Percentiles rank a stretch among this genome's conserved stretches.
Evolutionary conservation across 2,888 invertebrate genomes (phyloP).

Genomic region (Himalopsyche tibetana): DNA sequence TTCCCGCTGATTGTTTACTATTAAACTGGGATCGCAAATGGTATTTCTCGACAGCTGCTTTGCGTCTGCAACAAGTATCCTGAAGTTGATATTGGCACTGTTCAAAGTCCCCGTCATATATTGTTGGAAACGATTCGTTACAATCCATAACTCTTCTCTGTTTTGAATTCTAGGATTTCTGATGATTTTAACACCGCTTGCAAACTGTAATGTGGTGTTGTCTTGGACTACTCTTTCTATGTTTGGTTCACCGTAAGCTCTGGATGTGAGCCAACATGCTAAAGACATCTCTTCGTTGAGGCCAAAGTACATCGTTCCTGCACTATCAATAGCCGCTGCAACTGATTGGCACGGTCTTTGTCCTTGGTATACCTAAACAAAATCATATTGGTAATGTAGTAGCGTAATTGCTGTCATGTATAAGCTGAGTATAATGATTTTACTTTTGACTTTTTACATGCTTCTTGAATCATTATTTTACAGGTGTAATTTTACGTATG

Average conservation of each 20-base stretch:
- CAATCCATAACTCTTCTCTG: constrained; percentile 81
- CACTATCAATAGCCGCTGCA: constrained; percentile 82
- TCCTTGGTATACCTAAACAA: constrained; percentile 74
- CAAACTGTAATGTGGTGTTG: constrained; percentile 81
- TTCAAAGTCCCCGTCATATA: constrained; percentile 78
- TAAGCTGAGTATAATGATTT: too few species aligned
- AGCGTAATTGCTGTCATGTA: neutral
- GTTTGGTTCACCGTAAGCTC: constrained; percentile 76
- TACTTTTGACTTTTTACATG: too few species aligned
- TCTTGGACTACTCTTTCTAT: constrained; percentile 79
- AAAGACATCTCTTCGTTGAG: constrained; percentile 82
- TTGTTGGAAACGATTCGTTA: constrained; percentile 83
- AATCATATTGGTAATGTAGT: constrained; percentile 42
- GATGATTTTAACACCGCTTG: constrained; percentile 84
- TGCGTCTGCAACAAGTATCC: constrained; percentile 72
- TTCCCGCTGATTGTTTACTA: too few species aligned
- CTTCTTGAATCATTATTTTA: neutral
- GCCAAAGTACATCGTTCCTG: constrained; percentile 84
- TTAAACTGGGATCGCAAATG: constrained; percentile 67
- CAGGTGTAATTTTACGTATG: too few species aligned
- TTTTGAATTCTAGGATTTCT: constrained; percentile 72
- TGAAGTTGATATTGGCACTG: constrained; percentile 80
- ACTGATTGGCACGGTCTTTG: constrained; percentile 82
- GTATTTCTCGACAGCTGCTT: constrained; percentile 61
- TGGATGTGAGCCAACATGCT: constrained; percentile 84